Evolutionary conservation across 1,140 invertebrate genomes (phyloP), one percentile per base, ranked within the genome.

Genomic region (Arctopsyche grandis): DNA sequence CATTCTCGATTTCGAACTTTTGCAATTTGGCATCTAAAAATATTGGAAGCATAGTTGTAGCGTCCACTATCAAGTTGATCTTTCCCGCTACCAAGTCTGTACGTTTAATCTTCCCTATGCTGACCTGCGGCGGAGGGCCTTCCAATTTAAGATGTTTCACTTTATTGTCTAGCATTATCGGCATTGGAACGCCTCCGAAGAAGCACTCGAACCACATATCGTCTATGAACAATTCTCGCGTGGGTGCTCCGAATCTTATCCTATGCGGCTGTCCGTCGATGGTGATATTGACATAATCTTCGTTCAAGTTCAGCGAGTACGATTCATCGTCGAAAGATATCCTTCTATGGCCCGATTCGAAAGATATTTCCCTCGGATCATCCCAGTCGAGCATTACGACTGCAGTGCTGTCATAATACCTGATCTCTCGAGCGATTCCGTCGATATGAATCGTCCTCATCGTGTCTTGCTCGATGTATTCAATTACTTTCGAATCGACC

Each of bases 141-240:
- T 95, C 93, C 1, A 99, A 86, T 83, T 94, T 92, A 0, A 99
- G 88, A 26, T 90, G 89, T 77, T 94, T 91, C 56, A 92, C 88
- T 80, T 94, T 92, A 0, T 94, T 94, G 83, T 94, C 92, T 12
- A 99, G 87, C 9, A 95, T 92, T n/a, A 98, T 92, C 14, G 90
- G 90, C 5, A 98, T 91, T 0, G 95, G 93, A 52, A 95, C 93
- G 3, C 97, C 97, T 69, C 97, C 97, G 86, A 99, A 98, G 82
- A 94, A 95, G 84, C 95, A 95, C 84, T 97, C 94, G 83, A 96
- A 97, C 90, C 93, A 94, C 38, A 91, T 89, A 19, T 93, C 93
- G 86, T 99, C 95, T 26, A 99, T 93, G 82, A 94, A 97, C 0
- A 99, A 88, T 86, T 99, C 97, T 73, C 96, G 90, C 0, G 96